These are phyloP conservation scores for Odontophorus gujanensis DNA, from an alignment of 2,113 vertebrate species.

Conservation along the genomic window DNA sequence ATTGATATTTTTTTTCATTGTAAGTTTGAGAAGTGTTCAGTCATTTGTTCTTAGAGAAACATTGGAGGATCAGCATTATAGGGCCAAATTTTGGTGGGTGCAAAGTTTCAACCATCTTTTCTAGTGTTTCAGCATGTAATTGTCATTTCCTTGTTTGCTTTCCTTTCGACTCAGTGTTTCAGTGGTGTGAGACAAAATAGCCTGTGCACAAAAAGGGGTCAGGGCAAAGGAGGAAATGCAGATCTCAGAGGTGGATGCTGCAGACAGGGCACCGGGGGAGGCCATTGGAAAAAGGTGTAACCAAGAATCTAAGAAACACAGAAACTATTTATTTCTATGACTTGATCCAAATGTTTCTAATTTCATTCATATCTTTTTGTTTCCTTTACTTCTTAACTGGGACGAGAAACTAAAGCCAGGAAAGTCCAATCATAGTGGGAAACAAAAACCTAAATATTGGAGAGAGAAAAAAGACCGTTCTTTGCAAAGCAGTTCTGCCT, in stretches of 20 bases:
- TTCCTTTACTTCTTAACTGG: slow-evolving; percentile 79
- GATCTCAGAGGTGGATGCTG: background rate
- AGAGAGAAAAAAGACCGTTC: slow-evolving; percentile 62
- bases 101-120: slow-evolving; percentile 46
- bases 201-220: background rate
- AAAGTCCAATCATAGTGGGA: slow-evolving; percentile 77
- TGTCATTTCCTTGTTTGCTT: slow-evolving; percentile 57
- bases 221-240: slow-evolving; percentile 12
- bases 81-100: slow-evolving; percentile 37
- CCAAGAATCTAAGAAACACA: slow-evolving; percentile 65
- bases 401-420: slow-evolving; percentile 74
- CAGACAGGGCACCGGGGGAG: background rate
- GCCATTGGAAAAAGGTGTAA: slow-evolving; percentile 5
- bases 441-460: slow-evolving; percentile 77
- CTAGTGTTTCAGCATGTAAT: slow-evolving; percentile 1
- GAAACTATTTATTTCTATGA: slow-evolving; percentile 70
- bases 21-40: slow-evolving; percentile 67
- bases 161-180: background rate
- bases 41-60: slow-evolving; percentile 70
- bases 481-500: slow-evolving; percentile 53
- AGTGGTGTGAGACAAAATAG: background rate
- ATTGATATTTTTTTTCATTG: slow-evolving; percentile 70
- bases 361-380: slow-evolving; percentile 81
- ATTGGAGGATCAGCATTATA: slow-evolving; percentile 37
- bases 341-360: slow-evolving; percentile 70